These are phyloP conservation scores for Acanthopleura granulata DNA, from an alignment of 2,888 invertebrate species.

Conservation along the genomic window DNA sequence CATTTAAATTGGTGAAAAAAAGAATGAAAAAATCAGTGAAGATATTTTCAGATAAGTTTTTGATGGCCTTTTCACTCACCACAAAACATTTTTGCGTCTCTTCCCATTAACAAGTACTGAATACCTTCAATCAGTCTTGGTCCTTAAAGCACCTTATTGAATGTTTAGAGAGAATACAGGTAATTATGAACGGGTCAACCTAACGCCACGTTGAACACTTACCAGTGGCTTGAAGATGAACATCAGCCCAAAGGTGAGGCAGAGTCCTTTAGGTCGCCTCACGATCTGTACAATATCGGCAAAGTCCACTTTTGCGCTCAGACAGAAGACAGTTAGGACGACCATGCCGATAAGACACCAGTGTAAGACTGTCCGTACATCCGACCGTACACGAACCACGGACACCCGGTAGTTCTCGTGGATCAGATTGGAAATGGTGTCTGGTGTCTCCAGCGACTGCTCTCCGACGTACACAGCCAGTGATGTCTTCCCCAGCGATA, in stretches of 20 bases:
- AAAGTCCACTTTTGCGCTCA: slow-evolving; percentile 5
- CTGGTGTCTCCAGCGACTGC: neutral
- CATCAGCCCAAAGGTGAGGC: neutral
- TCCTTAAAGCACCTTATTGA: too few species aligned
- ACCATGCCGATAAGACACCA: neutral
- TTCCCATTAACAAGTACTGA: too few species aligned
- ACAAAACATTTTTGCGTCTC: too few species aligned
- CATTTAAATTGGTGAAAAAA: too few species aligned
- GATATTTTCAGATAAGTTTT: too few species aligned
- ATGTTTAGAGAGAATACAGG: too few species aligned
- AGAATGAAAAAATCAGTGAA: too few species aligned
- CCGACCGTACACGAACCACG: neutral
- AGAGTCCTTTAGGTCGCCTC: neutral
- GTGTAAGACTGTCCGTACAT: neutral
- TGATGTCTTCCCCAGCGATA: neutral
- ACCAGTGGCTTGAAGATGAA: slow-evolving; percentile 17
- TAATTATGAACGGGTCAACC: too few species aligned
- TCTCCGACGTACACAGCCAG: neutral
- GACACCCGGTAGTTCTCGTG: neutral
- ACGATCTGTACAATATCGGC: slow-evolving; percentile 4
- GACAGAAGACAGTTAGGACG: neutral
- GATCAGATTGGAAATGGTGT: slow-evolving; percentile 1
- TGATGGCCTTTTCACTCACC: too few species aligned
- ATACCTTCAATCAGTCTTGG: too few species aligned
- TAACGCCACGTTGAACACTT: neutral